A percentile compares a stretch with the other conserved stretches of the same genome.
Conservation (phyloP, 2,113 vertebrate species). For the Xiphophorus maculatus region DNA sequence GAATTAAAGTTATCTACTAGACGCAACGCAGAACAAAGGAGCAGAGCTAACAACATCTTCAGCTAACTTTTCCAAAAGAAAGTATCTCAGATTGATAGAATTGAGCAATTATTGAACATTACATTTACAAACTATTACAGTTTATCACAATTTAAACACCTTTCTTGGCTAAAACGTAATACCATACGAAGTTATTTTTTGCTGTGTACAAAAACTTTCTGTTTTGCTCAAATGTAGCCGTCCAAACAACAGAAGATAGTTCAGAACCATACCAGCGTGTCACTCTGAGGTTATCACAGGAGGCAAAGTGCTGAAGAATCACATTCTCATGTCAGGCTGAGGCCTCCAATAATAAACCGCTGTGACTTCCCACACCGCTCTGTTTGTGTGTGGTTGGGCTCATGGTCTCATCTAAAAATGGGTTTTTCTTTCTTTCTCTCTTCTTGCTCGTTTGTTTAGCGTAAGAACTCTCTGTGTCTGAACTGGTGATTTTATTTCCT, state of each 20-base stretch:
- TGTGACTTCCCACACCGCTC: slow-evolving; percentile 23
- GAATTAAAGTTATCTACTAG: background rate
- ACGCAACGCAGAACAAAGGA: background rate
- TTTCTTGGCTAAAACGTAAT: background rate
- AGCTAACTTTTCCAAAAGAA: background rate
- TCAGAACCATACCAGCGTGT: background rate
- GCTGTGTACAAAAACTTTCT: background rate
- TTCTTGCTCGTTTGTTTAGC: background rate
- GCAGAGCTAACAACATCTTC: background rate
- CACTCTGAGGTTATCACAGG: slow-evolving; percentile 9
- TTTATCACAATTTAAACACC: background rate
- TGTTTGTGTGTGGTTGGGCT: background rate
- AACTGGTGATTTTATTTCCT: background rate
- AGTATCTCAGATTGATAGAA: background rate
- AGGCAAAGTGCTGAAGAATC: background rate
- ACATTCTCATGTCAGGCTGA: slow-evolving; percentile 2
- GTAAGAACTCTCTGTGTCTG: background rate
- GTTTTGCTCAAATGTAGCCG: background rate
- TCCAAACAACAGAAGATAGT: background rate
- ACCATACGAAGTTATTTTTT: background rate
- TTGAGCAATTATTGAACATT: background rate
- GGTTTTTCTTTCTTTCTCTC: background rate
- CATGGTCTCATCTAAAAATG: slow-evolving; percentile 11
- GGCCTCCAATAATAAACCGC: slow-evolving; percentile 42
- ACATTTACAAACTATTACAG: background rate